Percentiles rank a stretch among this genome's conserved stretches.
phyloP scores from a whole-genome alignment of 2,888 invertebrate species.

The Alcis repandata region DNA sequence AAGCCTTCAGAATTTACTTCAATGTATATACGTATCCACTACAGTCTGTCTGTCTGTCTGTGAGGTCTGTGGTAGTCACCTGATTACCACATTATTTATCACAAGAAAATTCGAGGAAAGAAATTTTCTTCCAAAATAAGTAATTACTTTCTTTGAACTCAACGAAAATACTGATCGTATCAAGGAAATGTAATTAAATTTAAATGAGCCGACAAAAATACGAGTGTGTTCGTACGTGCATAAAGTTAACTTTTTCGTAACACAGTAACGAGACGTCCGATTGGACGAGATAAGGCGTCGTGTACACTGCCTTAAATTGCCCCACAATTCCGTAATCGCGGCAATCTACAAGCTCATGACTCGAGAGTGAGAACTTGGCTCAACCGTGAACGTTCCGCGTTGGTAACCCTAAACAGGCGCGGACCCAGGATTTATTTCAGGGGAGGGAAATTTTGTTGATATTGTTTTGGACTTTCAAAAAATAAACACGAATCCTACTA shows the following conservation, averaged over 20 bases:
- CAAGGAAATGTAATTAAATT: constrained; percentile 54
- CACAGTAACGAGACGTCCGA: constrained; percentile 57
- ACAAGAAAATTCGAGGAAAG: background rate
- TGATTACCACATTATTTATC: background rate
- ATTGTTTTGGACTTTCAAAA: too few relatives aligned
- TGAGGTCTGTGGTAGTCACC: too few relatives aligned
- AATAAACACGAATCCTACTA: too few relatives aligned
- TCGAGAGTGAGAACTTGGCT: constrained; percentile 65
- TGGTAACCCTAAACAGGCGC: constrained; percentile 68
- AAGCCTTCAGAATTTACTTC: too few relatives aligned
- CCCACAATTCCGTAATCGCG: constrained; percentile 73
- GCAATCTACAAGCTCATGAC: constrained; percentile 64
- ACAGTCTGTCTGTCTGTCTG: too few relatives aligned
- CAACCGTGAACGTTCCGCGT: constrained; percentile 82
- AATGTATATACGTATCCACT: too few relatives aligned
- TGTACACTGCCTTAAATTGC: constrained; percentile 70
- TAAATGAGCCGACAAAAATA: constrained; percentile 52
- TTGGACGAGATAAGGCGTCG: constrained; percentile 57
- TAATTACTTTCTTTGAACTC: constrained; percentile 32
- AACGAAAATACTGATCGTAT: constrained; percentile 29
- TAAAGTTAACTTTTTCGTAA: constrained; percentile 55
- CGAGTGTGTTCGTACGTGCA: constrained; percentile 51
- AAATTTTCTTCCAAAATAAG: constrained; percentile 1
- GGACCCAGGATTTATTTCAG: too few relatives aligned
- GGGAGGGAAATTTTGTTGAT: too few relatives aligned